Evolutionary conservation across 23 tunicate species (phyloP), one percentile per base, ranked within the genome.

Genomic region (Halocynthia roretzi): DNA sequence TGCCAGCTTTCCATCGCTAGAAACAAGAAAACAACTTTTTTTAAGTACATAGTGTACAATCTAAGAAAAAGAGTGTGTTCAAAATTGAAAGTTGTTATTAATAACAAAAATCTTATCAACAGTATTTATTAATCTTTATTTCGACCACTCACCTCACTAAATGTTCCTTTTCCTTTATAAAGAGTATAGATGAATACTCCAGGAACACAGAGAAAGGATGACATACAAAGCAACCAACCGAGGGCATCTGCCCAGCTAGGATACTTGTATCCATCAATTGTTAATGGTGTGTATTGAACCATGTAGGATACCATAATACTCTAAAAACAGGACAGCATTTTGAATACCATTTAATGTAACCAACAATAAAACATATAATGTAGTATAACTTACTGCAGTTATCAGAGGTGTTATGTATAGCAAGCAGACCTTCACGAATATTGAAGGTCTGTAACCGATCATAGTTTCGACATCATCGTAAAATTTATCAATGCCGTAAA

Each of bases 401-500:
- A 86, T 31, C 8, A 76, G 52, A 57, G 91, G 91, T 14, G 91
- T 86, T 10, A 73, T 53, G 50, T 73, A 63, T 40, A 53, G 14
- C 77, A 64, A 66, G 51, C 84, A 80, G 15, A 80, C 22, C 71
- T 80, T 80, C 11, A 86, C 10, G 70, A 53, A 86, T 17, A 50
- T 61, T 40, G 84, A 73, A 6, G 91, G 91, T 14, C 72, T 58
- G 56, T 80, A 86, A 7, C 91, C 91, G 81, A 86, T 86, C 91
- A 86, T 86, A 60, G 80, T 80, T 20, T 74, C 64, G 60, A 86
- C 67, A 52, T 76, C 56, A 6, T 73, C 80, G 68, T 86, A 86
- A 17, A 67, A 81, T 50, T 56, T 73, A 15, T 75, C 82, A 6
- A 76, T 76, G 17, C 91, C 91, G 75, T 80, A 86, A 50, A 86